phyloP scores from a whole-genome alignment of 2,113 vertebrate species.

The Leucopternis melanops region DNA sequence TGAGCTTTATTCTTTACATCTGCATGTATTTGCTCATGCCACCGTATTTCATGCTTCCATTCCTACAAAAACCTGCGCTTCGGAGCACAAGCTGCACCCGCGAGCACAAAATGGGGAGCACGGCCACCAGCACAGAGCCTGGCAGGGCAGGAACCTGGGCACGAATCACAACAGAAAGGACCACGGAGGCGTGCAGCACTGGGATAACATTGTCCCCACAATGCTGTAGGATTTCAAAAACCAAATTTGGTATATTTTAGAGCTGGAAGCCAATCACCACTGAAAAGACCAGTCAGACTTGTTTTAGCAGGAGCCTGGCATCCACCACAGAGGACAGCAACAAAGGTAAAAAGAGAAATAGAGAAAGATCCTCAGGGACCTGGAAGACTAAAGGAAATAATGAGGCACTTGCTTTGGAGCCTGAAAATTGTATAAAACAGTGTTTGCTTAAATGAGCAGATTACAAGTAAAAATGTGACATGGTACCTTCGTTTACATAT shows the following conservation, averaged over 20 bases:
- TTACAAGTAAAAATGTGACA: not conserved
- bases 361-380: not conserved
- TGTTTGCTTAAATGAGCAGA: not conserved
- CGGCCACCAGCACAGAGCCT: not conserved
- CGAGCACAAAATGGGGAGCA: not conserved
- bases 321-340: not conserved
- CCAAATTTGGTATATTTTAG: not conserved
- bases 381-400: not conserved
- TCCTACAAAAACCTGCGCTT: not conserved
- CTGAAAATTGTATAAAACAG: not conserved
- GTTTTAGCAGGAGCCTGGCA: slow-evolving; percentile 1
- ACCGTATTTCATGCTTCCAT: not conserved
- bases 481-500: not conserved
- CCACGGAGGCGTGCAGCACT: not conserved
- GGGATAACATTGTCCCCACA: slow-evolving; percentile 29
- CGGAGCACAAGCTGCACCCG: not conserved
- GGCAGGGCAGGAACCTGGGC: not conserved
- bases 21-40: not conserved
- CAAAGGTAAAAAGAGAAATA: not conserved
- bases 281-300: not conserved
- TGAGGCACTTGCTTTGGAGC: not conserved
- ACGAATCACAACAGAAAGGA: not conserved
- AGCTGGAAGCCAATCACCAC: not conserved
- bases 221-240: not conserved
- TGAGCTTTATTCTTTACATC: not conserved